Percentiles rank a stretch among this genome's conserved stretches.
These are phyloP conservation scores for Menidia menidia DNA, from an alignment of 2,797 vertebrate genomes.

Conservation along the genomic window DNA sequence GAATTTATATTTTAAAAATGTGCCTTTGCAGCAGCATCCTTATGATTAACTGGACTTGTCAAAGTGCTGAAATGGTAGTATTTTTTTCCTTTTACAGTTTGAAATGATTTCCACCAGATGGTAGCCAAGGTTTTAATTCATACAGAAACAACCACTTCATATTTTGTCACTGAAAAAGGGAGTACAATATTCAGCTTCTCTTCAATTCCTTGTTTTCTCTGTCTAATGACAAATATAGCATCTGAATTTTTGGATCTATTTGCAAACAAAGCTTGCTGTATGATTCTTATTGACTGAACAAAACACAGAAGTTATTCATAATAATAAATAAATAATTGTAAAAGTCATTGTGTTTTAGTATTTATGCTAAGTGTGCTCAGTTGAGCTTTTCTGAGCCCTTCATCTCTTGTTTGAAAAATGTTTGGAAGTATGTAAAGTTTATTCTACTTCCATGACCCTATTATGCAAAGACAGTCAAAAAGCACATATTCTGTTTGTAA, in stretches of 20 bases:
- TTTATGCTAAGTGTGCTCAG: background rate
- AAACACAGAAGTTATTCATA: background rate
- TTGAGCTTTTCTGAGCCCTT: background rate
- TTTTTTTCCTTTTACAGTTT: background rate
- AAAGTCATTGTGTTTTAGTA: background rate
- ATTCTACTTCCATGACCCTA: no score
- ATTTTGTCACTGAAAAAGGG: background rate
- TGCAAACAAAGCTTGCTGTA: background rate
- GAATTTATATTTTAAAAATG: background rate
- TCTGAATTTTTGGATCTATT: background rate
- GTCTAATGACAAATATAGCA: no score
- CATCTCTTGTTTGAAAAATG: background rate
- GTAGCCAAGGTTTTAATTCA: background rate
- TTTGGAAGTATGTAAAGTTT: no score
- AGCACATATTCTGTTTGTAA: no score
- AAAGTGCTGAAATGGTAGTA: background rate
- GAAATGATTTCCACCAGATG: background rate
- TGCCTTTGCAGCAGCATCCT: background rate
- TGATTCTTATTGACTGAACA: no score
- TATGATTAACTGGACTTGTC: background rate
- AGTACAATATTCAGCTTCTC: no score
- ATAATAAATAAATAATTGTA: background rate
- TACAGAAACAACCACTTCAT: background rate
- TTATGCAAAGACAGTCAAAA: no score
- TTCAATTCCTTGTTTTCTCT: no score